Evolutionary conservation across 2,113 vertebrate genomes (phyloP), one percentile per base, ranked within the genome.

Genomic region (Alosa alosa): DNA sequence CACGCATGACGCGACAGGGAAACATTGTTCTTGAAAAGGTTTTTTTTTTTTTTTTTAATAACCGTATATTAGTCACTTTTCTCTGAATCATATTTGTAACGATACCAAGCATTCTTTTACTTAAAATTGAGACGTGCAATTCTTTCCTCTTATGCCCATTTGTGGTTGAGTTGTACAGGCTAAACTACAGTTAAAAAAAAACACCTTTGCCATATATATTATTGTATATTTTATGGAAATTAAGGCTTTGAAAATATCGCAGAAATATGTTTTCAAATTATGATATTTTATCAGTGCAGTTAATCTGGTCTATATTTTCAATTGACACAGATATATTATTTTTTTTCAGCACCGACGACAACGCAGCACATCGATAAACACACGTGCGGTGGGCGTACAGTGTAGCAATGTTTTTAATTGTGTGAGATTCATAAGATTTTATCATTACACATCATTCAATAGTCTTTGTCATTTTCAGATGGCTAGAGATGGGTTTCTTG

Each of bases 1-100:
- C 90, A 92, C 86, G 75, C 81, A 81, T 86, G 84, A 60, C 88
- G 75, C 86, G 88, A 89, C 64, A 87, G 68, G 39, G 84, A 87
- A 85, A 91, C 83, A 44, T 83, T 83, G 89, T 94, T 95, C 93
- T 94, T 95, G 90, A 95, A 94, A 93, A 93, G 91, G 47, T 49
- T 49, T 60, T 60, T 60, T 91, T 60, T 91, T 60, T 44, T 81
- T 20, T 83, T 68, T 22, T 18, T 45, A 36, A 39, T 50, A 45
- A 44, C n/a, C 6, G 72, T 0, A 31, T 57, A 85, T 87, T 89
- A 90, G 57, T 90, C 87, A 90, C 86, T 72, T 68, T 11, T 85
- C 22, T 45, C 81, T 50, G 18, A 81, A 82, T 46, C 44, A 60
- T n/a, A 39, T 20, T 36, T 64, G 39, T 81, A 88, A 85, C 83